Conservation (phyloP, 2,888 invertebrate genomes). For the Polydrusus pterygomalis region DNA sequence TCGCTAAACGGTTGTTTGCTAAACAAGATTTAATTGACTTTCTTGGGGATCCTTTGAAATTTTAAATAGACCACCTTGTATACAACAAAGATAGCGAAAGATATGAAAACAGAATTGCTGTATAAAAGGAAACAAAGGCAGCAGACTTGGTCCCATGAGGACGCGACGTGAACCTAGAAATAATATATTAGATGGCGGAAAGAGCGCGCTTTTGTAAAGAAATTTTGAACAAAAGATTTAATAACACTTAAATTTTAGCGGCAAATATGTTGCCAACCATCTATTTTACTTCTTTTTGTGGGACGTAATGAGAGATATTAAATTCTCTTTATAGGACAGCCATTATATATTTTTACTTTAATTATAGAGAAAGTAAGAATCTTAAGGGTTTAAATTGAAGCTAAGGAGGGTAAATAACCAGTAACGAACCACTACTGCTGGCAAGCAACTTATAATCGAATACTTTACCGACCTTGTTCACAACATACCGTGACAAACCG, state of each 20-base stretch:
- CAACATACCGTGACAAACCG: no score
- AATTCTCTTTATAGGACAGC: constrained; percentile 29
- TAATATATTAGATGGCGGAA: constrained; percentile 62
- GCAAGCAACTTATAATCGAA: no score
- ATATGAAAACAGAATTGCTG: constrained; percentile 71
- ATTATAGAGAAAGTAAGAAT: background rate
- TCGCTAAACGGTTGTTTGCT: constrained; percentile 31
- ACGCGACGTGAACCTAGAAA: constrained; percentile 66
- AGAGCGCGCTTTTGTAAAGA: constrained; percentile 48
- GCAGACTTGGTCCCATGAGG: constrained; percentile 63
- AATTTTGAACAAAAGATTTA: constrained; percentile 58
- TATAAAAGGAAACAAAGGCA: constrained; percentile 69
- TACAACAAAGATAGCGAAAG: constrained; percentile 58
- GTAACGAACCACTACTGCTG: no score
- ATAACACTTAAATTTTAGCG: constrained; percentile 57
- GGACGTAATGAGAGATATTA: constrained; percentile 43
- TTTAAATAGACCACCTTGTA: constrained; percentile 52
- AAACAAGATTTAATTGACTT: constrained; percentile 46
- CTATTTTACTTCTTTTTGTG: constrained; percentile 37
- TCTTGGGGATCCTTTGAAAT: constrained; percentile 46
- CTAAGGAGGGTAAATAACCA: no score
- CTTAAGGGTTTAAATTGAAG: background rate
- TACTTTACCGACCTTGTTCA: no score
- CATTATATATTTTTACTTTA: constrained; percentile 1
- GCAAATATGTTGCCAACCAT: constrained; percentile 49